Evolutionary conservation across 2,113 vertebrate species (phyloP), one percentile per base, ranked within the genome.

Genomic region (Abramis brama): DNA sequence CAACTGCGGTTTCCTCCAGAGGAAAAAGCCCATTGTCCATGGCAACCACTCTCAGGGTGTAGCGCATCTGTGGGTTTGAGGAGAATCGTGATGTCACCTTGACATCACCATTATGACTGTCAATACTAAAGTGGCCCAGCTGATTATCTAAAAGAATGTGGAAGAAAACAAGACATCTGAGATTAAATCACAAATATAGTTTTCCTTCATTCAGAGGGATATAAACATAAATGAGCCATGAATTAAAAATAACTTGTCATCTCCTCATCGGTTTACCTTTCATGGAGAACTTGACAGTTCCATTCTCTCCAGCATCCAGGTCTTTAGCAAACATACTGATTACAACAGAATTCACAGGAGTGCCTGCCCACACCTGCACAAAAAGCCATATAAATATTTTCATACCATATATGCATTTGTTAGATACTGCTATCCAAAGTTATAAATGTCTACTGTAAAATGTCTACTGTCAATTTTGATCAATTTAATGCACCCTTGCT

Each of bases 261-360:
- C 33, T 79, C 0, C 4, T 33, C 6, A 50, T 71, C 10, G 13
- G 12, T 86, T 87, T 94, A 99, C 97, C 96, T 94, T 91, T 93
- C 83, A 97, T 0, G 2, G 95, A 96, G 89, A 97, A 97, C 2
- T 80, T 80, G 0, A 98, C 92, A 2, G 94, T 94, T 83, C 96
- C 91, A n/a, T 96, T 98, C 87, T 93, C 95, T 88, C 97, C 98
- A 86, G 95, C 93, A 90, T 99, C 97, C 0, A 89, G 91, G 83
- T 99, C 97, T 92, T 97, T 97, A 74, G 97, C 97, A 92, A 97
- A 97, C 87, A 97, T 43, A 64, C 93, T 96, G 7, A 95, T 93
- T 79, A 97, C 93, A 83, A 97, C 85, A 0, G 94, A 95, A 74
- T 96, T 96, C 59, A 92, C 85, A 0, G 96, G 94, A 1, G 96